Conservation (phyloP, 2,888 invertebrate genomes). For the Philaethria dido region DNA sequence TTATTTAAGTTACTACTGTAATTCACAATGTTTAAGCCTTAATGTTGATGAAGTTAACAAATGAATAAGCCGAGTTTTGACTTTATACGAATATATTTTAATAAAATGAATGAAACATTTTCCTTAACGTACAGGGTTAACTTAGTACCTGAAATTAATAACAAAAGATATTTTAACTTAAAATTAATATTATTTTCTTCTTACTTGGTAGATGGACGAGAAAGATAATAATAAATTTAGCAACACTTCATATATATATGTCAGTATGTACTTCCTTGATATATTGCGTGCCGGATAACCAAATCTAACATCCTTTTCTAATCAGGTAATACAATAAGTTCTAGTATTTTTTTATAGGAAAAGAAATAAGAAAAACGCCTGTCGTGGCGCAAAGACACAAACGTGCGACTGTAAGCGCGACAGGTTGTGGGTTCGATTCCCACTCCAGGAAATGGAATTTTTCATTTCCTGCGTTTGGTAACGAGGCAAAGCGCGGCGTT, state of each 20-base stretch:
- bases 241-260: background rate
- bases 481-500: too few species aligned
- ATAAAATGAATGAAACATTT: constrained; percentile 10
- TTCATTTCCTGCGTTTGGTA: too few species aligned
- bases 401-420: too few species aligned
- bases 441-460: too few species aligned
- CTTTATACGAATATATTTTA: background rate
- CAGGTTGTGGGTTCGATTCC: too few species aligned
- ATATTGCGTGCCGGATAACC: background rate
- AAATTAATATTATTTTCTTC: background rate
- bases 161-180: background rate
- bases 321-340: background rate
- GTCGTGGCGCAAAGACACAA: too few species aligned
- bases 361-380: too few species aligned
- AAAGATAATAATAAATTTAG: background rate
- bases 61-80: constrained; percentile 5
- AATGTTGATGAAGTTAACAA: constrained; percentile 13
- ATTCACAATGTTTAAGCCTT: background rate
- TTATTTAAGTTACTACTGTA: constrained; percentile 5
- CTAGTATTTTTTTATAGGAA: too few species aligned
- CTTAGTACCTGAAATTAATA: background rate
- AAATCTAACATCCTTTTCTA: background rate
- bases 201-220: background rate
- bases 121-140: background rate
- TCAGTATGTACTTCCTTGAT: background rate